phyloP scores from a whole-genome alignment of 1,140 invertebrate species.

The Zelostemma sp. region DNA sequence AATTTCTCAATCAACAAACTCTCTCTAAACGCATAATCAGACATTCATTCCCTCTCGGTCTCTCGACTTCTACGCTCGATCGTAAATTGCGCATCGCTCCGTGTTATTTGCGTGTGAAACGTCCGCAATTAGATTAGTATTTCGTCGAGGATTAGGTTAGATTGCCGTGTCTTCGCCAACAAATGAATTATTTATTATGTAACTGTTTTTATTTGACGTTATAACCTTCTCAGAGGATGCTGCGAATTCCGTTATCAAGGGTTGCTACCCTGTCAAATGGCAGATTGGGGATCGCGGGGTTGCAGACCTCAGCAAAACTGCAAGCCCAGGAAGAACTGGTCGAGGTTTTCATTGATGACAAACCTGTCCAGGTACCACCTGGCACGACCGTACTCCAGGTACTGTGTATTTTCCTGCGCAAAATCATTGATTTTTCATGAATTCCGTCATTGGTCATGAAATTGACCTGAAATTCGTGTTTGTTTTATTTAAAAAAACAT shows the following conservation, averaged over 20 bases:
- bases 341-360: slow-evolving; percentile 98
- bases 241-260: slow-evolving; percentile 72
- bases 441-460: not conserved
- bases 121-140: slow-evolving; percentile 13
- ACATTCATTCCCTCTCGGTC: not conserved
- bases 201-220: slow-evolving; percentile 32
- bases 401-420: slow-evolving; percentile 25
- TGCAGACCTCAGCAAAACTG: slow-evolving; percentile 54
- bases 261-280: slow-evolving; percentile 56
- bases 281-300: slow-evolving; percentile 41
- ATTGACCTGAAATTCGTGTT: too few species aligned
- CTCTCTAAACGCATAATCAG: not conserved
- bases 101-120: not conserved
- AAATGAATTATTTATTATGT: slow-evolving; percentile 39
- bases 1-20: not conserved
- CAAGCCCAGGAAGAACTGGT: slow-evolving; percentile 80
- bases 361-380: slow-evolving; percentile 92
- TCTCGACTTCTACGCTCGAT: not conserved
- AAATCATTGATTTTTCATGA: slow-evolving; percentile 3
- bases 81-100: not conserved
- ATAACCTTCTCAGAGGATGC: slow-evolving; percentile 63
- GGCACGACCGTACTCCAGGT: slow-evolving; percentile 98
- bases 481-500: too few species aligned
- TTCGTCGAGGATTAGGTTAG: slow-evolving; percentile 2
- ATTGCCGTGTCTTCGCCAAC: slow-evolving; percentile 1